Conservation (phyloP, 2,888 invertebrate species). For the Agrochola litura region DNA sequence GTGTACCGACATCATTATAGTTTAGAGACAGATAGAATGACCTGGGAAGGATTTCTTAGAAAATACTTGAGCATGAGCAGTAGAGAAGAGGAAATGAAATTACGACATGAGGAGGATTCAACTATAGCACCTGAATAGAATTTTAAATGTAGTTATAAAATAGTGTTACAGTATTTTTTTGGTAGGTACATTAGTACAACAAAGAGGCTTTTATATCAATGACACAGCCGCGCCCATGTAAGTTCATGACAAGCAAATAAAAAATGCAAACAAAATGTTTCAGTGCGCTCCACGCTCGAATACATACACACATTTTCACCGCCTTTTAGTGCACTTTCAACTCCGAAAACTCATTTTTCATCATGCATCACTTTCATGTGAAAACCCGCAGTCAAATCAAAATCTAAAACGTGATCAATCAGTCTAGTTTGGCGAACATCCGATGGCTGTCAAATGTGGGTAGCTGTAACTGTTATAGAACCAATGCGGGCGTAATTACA, state of each 20-base stretch:
- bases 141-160: neutral
- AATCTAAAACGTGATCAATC: constrained; percentile 56
- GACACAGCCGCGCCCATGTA: constrained; percentile 18
- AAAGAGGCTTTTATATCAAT: constrained; percentile 38
- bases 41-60: constrained; percentile 5
- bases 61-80: neutral
- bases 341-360: constrained; percentile 38
- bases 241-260: constrained; percentile 43
- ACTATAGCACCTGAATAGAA: neutral
- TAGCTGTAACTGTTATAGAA: constrained; percentile 33
- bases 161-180: neutral
- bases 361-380: constrained; percentile 31
- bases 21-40: constrained; percentile 28
- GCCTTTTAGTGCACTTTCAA: constrained; percentile 47
- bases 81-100: neutral
- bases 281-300: constrained; percentile 18
- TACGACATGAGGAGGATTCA: neutral
- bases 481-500: constrained; percentile 55
- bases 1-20: constrained; percentile 33
- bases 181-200: too few species aligned
- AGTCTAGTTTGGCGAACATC: constrained; percentile 48
- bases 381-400: constrained; percentile 46
- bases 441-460: constrained; percentile 51
- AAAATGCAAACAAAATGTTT: constrained; percentile 48
- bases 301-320: constrained; percentile 10